phyloP scores from a whole-genome alignment of 2,888 invertebrate species.

The Apamea epomidion region DNA sequence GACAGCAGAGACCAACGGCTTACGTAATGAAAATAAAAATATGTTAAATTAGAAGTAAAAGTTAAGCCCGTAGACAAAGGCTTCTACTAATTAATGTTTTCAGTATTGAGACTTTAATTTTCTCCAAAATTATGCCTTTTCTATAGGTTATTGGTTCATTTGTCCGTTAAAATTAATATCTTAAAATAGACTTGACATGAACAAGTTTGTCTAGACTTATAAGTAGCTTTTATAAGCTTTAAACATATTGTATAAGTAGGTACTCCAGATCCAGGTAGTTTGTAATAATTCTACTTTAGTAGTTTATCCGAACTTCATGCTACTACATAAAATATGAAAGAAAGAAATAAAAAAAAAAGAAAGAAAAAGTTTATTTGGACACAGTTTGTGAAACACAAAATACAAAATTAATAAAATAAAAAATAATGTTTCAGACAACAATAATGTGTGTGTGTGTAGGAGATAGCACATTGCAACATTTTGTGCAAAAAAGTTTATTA shows the following conservation, averaged over 20 bases:
- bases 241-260: background rate
- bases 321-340: background rate
- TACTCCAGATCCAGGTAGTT: background rate
- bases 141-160: background rate
- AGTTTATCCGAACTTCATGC: background rate
- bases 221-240: background rate
- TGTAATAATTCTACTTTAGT: background rate
- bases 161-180: background rate
- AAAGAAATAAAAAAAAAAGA: too few relatives aligned
- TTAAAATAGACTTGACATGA: background rate
- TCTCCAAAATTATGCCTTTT: background rate
- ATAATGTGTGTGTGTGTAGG: too few relatives aligned
- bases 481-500: background rate
- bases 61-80: background rate
- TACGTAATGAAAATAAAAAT: background rate
- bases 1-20: background rate
- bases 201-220: background rate
- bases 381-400: too few relatives aligned
- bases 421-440: too few relatives aligned
- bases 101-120: background rate
- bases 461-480: background rate
- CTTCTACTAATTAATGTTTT: background rate
- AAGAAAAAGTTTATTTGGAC: too few relatives aligned
- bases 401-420: too few relatives aligned
- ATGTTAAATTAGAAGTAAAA: background rate